Percentiles rank a stretch among this genome's conserved stretches.
Evolutionary conservation across 1,140 invertebrate species (phyloP).

Genomic region (Colletes gigas): DNA sequence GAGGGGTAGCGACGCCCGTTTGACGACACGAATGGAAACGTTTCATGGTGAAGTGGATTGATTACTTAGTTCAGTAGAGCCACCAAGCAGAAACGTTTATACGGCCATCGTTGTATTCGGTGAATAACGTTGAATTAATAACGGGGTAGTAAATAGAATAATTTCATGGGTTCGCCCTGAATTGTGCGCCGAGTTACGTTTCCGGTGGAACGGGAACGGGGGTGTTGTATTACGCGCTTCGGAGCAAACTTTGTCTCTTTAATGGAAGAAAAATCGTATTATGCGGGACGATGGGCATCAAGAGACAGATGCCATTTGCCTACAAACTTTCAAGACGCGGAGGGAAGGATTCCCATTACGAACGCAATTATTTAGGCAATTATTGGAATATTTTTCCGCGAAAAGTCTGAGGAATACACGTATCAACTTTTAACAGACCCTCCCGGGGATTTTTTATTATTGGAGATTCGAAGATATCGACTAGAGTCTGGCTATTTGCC

Average conservation of each 20-base stretch:
- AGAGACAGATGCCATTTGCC: background rate
- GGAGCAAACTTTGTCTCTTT: background rate
- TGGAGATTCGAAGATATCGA: too few species aligned
- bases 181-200: background rate
- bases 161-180: conserved; percentile 33
- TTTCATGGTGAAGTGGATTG: conserved; percentile 66
- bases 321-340: too few species aligned
- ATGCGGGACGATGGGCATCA: background rate
- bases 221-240: conserved; percentile 3
- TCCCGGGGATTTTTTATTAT: too few species aligned
- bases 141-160: conserved; percentile 47
- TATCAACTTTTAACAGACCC: too few species aligned
- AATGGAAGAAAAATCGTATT: conserved; percentile 38
- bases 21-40: conserved; percentile 64
- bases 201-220: background rate
- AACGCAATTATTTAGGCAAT: too few species aligned
- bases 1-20: conserved; percentile 65
- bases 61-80: conserved; percentile 59
- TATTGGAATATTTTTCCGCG: too few species aligned
- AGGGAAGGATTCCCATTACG: too few species aligned
- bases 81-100: conserved; percentile 46
- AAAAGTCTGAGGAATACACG: too few species aligned
- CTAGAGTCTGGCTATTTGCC: too few species aligned
- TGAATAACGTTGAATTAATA: conserved; percentile 45
- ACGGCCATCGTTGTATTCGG: conserved; percentile 29